These are phyloP conservation scores for Thripadectes ignobilis DNA, from an alignment of 2,797 vertebrate species.

Conservation along the genomic window DNA sequence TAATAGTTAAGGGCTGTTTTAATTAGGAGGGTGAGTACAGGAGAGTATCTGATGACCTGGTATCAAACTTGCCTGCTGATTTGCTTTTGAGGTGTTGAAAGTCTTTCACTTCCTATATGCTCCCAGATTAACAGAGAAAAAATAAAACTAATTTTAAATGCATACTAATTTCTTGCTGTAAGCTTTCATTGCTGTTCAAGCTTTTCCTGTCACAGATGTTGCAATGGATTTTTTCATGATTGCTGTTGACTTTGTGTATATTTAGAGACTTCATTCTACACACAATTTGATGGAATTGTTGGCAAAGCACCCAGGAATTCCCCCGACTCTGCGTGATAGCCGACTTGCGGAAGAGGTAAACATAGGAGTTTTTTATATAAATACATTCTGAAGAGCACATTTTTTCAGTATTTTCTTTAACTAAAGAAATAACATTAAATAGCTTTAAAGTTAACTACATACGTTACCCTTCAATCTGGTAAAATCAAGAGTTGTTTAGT, in stretches of 20 bases:
- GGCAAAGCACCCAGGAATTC: conserved; percentile 93
- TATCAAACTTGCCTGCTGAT: background rate
- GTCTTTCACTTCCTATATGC: background rate
- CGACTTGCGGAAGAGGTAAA: conserved; percentile 91
- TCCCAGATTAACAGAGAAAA: background rate
- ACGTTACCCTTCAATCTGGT: background rate
- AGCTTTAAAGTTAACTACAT: background rate
- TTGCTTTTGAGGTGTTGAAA: background rate
- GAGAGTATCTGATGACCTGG: background rate
- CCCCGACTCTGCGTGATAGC: conserved; percentile 92
- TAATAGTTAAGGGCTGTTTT: background rate
- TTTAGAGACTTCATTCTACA: conserved; percentile 96
- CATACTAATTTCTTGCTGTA: background rate
- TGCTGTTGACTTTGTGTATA: conserved; percentile 26
- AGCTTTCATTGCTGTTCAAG: background rate
- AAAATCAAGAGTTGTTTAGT: background rate
- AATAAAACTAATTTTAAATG: background rate
- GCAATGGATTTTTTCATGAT: background rate
- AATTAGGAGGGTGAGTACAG: background rate
- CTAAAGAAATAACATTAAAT: background rate
- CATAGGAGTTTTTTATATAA: background rate
- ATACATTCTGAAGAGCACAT: background rate
- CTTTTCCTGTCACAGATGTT: background rate
- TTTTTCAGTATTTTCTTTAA: background rate
- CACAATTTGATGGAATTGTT: conserved; percentile 94